Base-by-base conservation (phyloP, 2,888 invertebrate species). In the Rhagophthalmus giganteus region DNA sequence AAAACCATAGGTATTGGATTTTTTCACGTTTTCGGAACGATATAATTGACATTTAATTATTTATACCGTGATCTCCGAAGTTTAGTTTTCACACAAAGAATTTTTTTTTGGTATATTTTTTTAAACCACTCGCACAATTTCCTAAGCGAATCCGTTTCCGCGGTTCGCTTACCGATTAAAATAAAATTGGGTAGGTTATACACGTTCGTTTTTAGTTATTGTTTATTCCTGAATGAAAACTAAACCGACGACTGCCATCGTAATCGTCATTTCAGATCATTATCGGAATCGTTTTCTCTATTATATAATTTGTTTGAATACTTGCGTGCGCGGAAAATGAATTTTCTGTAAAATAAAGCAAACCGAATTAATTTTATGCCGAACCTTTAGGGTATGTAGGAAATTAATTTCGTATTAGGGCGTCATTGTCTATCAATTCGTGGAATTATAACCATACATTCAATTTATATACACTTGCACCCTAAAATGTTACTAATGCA, bases 11-110 rank as follows among this genome's bases (percentile, higher is more conserved):
- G 27, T 35, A 46, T 32, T 38, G 42, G 31, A 26, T 44, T 20
- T 25, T 47, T n/a, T n/a, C 25, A 33, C 34, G 16, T 31, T 32
- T 34, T 8, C 27, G 33, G 70, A 69, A 69, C 70, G 68, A 67
- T 69, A 68, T 72, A 73, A 73, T 73, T 73, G 73, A 73, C 73
- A 71, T 72, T 68, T 65, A 71, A 69, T 67, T 66, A 69, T 68
- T 68, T 66, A 62, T 58, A 62, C 26, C 33, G 28, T 28, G 40
- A 31, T 7, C 26, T 62, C 54, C 33, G 39, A 61, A 54, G 45
- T 47, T 47, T 39, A 47, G 39, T 47, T 47, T 33, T 40, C 47
- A 39, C 34, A 39, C 47, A 47, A 39, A 45, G 37, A 37, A 45
- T 24, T 31, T 37, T 2, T 8, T 26, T 13, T 9, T 20, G 7